Evolutionary conservation across 2,113 vertebrate genomes (phyloP).

Genomic region (Atherinomorus stipes): DNA sequence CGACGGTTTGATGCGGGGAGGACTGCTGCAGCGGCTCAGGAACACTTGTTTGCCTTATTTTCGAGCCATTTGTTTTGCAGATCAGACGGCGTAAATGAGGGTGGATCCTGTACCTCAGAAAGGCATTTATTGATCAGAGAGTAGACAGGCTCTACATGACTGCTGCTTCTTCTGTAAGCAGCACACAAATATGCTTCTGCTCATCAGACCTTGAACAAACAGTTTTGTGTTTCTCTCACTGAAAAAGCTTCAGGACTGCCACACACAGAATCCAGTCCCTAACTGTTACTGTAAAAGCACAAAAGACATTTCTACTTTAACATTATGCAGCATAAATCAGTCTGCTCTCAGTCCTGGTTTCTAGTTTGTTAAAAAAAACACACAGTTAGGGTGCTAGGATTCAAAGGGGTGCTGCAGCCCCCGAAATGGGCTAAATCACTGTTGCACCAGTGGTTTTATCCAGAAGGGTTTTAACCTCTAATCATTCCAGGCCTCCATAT

Average conservation of each 20-base stretch:
- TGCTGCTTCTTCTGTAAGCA: neutral
- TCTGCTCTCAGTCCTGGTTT: constrained; percentile 31
- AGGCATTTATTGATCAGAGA: constrained; percentile 9
- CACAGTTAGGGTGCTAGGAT: too few species aligned
- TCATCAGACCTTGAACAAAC: constrained; percentile 49
- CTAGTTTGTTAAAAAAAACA: too few species aligned
- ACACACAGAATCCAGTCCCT: neutral
- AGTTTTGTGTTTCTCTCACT: constrained; percentile 25
- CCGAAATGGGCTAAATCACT: too few species aligned
- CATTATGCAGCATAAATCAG: neutral
- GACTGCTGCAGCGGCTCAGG: constrained; percentile 9
- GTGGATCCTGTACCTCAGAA: constrained; percentile 2
- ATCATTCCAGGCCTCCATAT: too few species aligned
- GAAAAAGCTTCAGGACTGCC: constrained; percentile 2
- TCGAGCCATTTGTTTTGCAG: neutral
- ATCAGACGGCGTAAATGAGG: neutral
- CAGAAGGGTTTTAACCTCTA: too few species aligned
- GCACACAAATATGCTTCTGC: constrained; percentile 21
- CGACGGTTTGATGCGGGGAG: constrained; percentile 35
- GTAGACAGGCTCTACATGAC: neutral
- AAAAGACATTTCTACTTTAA: constrained; percentile 1
- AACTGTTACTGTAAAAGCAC: neutral
- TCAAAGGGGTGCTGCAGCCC: too few species aligned
- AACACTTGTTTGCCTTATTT: constrained; percentile 7
- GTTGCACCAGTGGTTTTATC: too few species aligned